These are phyloP conservation scores for Xiphophorus hellerii DNA, from an alignment of 2,113 vertebrate genomes.

Conservation along the genomic window DNA sequence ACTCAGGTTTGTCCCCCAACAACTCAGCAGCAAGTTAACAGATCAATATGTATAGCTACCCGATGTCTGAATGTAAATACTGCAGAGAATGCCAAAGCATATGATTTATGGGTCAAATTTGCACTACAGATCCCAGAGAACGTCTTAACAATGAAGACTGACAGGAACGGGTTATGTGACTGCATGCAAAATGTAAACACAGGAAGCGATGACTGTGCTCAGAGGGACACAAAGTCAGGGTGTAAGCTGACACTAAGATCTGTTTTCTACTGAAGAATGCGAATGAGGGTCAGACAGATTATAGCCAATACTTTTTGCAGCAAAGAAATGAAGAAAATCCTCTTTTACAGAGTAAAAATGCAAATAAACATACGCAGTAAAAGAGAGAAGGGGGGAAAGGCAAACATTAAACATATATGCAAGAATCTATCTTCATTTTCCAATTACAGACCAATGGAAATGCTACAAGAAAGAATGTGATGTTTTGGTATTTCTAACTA, in stretches of 20 bases:
- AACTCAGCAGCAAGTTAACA: background rate
- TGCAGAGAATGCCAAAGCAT: background rate
- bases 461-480: constrained; percentile 3
- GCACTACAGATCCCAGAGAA: constrained; percentile 11
- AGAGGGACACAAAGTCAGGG: constrained; percentile 8
- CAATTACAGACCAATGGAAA: background rate
- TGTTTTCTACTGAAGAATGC: background rate
- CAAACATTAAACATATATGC: constrained; percentile 20
- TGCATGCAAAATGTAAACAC: constrained; percentile 63
- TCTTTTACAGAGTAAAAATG: background rate
- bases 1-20: constrained; percentile 2
- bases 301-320: background rate
- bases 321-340: background rate
- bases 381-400: constrained; percentile 38
- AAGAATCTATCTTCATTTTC: background rate
- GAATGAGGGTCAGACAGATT: background rate
- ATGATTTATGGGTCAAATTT: background rate
- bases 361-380: background rate
- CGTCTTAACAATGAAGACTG: background rate
- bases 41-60: background rate
- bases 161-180: constrained; percentile 10
- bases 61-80: background rate
- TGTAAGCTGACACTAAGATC: background rate
- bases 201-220: constrained; percentile 26
- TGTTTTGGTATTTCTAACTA: background rate